Percentiles rank a stretch among this genome's conserved stretches.
phyloP scores from a whole-genome alignment of 2,888 invertebrate genomes.

The Pyralis farinalis region DNA sequence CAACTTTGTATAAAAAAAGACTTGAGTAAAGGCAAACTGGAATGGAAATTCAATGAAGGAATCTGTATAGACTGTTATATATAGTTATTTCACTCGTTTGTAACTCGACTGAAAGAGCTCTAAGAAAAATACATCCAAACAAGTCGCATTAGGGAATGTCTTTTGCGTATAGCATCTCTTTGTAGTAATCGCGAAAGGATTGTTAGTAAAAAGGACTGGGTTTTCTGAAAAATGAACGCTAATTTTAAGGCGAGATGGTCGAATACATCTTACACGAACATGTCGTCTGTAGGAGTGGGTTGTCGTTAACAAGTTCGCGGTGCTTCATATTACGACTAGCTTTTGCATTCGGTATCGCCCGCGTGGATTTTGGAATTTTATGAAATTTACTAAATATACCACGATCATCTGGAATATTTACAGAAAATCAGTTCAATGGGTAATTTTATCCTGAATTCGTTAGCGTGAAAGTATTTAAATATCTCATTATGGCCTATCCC shows the following conservation, averaged over 20 bases:
- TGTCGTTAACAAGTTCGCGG: constrained; percentile 20
- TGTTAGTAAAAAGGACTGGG: constrained; percentile 16
- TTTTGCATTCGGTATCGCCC: too few species aligned
- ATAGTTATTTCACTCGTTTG: constrained; percentile 7
- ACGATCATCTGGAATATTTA: too few species aligned
- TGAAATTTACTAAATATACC: too few species aligned
- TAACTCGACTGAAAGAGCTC: constrained; percentile 22
- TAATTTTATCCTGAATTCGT: too few species aligned
- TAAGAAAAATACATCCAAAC: constrained; percentile 39
- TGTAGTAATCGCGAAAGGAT: constrained; percentile 38
- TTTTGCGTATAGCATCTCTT: constrained; percentile 32
- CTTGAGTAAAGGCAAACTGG: neutral
- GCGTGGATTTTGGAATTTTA: too few species aligned
- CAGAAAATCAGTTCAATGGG: too few species aligned
- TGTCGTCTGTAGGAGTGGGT: constrained; percentile 14
- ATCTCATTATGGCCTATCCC: too few species aligned
- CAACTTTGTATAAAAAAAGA: neutral
- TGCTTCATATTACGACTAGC: too few species aligned
- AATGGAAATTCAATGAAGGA: neutral
- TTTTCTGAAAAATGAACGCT: constrained; percentile 16
- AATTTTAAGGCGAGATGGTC: constrained; percentile 9
- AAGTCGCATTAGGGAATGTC: constrained; percentile 42
- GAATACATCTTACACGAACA: constrained; percentile 6
- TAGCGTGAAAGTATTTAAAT: too few species aligned
- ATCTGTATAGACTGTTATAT: neutral